A percentile compares a stretch with the other conserved stretches of the same genome.
phyloP scores from a whole-genome alignment of 2,797 vertebrate genomes.

The Gorsachius magnificus region DNA sequence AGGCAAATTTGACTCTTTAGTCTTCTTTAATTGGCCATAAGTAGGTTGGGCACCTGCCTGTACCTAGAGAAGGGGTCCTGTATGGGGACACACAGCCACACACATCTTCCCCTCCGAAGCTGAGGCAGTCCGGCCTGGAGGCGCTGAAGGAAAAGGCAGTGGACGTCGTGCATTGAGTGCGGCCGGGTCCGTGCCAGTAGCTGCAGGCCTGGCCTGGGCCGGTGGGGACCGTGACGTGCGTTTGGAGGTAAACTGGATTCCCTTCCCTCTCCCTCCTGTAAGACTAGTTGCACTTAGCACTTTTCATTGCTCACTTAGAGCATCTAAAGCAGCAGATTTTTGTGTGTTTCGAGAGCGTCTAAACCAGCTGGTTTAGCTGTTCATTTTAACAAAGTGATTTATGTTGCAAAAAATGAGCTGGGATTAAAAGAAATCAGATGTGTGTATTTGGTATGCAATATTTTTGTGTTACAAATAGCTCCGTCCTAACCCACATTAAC shows the following conservation, averaged over 20 bases:
- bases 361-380: constrained; percentile 60
- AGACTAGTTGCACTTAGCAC: background rate
- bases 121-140: accelerated
- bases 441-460: constrained; percentile 80
- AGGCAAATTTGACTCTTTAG: no score
- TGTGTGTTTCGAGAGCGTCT: background rate
- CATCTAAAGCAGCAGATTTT: constrained; percentile 29
- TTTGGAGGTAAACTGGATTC: background rate
- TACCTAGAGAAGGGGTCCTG: accelerated
- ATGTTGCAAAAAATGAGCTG: constrained; percentile 77
- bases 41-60: background rate
- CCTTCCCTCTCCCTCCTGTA: background rate
- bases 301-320: background rate
- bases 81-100: no score
- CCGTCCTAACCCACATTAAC: constrained; percentile 83
- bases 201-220: accelerated
- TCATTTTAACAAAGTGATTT: constrained; percentile 68
- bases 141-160: accelerated
- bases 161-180: accelerated
- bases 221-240: accelerated
- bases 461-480: constrained; percentile 81
- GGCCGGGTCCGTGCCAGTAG: accelerated
- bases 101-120: accelerated
- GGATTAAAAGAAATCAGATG: constrained; percentile 85
- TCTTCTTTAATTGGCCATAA: background rate